Base-by-base conservation (phyloP, 2,797 vertebrate species). In the Poliocrania exsul region DNA sequence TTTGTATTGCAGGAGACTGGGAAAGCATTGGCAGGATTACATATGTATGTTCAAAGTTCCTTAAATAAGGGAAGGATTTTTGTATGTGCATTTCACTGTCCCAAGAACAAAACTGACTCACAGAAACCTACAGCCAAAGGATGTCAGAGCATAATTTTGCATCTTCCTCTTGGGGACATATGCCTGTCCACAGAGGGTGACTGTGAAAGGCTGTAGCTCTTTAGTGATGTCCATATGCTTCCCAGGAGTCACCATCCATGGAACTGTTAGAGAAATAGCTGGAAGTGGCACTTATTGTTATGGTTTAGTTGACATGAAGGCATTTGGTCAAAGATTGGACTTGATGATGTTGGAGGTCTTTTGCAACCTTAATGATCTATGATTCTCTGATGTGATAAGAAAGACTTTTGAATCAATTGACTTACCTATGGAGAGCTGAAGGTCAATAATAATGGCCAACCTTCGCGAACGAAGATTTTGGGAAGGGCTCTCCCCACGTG, bases 131-230 rank as follows among this genome's bases (percentile, higher is more conserved):
- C 26, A n/a, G 4, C 3, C 26, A 64, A 49, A 86, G 16, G 35
- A 56, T 20, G 8, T 51, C 47, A 51, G 18, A 86, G 18, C 10
- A 40, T 8, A 20, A 24, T 38, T 50, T 60, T 61, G 12, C 23
- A 26, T n/a, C 3, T 2, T 44, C 13, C 33, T 53, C 13, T 73
- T n/a, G 14, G 28, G 35, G 5, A 5, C 3, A 0, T 14, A 18
- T 19, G 14, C 19, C 9, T 5, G 9, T 60, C 24, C 19, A 9
- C 21, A 51, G 12, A 64, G 10, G 9, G 18, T 46, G 44, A 49
- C 13, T 26, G 9, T 21, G 37, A 57, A 77, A 70, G n/a, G 11
- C 21, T 69, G 42, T 78, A 31, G 14, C 35, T 28, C 10, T 42
- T 42, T 42, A 42, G 40, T 42, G 40, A 7, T 4, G 8, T 50